phyloP scores from a whole-genome alignment of 2,113 vertebrate genomes.

The Struthio camelus region DNA sequence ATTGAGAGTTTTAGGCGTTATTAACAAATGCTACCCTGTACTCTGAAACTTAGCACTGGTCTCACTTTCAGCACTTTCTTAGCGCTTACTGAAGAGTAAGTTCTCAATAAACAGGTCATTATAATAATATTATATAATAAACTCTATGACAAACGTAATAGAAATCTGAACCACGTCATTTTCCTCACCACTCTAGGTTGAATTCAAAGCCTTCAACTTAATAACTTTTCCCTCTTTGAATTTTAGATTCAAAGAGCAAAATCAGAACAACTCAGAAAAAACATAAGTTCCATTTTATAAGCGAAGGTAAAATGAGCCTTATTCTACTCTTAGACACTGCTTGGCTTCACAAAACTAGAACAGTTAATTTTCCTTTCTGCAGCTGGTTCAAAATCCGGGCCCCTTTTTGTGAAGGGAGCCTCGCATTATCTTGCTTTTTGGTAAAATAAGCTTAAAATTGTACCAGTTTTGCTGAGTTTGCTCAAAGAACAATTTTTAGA shows the following conservation, averaged over 20 bases:
- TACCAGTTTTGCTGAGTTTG: neutral
- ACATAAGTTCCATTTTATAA: neutral
- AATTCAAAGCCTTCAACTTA: neutral
- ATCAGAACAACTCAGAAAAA: fast-evolving
- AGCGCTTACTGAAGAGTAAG: neutral
- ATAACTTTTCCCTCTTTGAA: neutral
- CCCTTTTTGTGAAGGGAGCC: neutral
- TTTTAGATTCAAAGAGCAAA: neutral
- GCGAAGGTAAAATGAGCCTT: neutral
- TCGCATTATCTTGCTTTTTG: neutral
- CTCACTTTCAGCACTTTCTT: neutral
- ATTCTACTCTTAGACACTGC: no score
- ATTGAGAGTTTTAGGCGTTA: neutral
- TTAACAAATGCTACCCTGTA: neutral
- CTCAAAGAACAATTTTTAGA: neutral
- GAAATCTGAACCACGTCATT: neutral
- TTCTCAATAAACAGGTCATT: neutral
- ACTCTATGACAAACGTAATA: neutral
- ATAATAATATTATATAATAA: neutral
- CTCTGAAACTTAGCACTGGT: neutral
- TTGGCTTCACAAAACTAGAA: neutral
- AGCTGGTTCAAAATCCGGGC: neutral
- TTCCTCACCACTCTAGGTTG: neutral
- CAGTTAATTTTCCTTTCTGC: neutral
- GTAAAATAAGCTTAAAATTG: neutral